Percentiles rank a stretch among this genome's conserved stretches.
phyloP scores from a whole-genome alignment of 2,888 invertebrate genomes.

The Cryptops parisi region DNA sequence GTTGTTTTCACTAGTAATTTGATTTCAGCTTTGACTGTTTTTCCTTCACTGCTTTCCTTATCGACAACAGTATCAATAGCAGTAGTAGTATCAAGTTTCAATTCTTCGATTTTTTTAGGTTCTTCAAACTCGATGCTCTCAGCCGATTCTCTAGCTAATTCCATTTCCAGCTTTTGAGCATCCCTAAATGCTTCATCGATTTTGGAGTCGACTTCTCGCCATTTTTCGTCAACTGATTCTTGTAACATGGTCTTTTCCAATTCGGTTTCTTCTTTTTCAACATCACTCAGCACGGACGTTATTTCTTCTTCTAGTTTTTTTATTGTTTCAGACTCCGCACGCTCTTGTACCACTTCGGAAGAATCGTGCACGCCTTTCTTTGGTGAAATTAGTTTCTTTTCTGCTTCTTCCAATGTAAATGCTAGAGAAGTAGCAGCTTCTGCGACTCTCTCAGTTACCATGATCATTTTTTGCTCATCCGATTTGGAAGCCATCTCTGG shows the following conservation, averaged over 20 bases:
- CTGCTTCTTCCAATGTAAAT: slow-evolving; percentile 17
- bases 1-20: slow-evolving; percentile 39
- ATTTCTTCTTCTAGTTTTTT: slow-evolving; percentile 16
- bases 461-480: slow-evolving; percentile 19
- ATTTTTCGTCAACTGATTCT: slow-evolving; percentile 1
- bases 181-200: slow-evolving; percentile 14
- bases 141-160: slow-evolving; percentile 6
- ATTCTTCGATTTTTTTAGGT: not conserved
- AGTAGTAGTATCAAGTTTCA: too few relatives aligned
- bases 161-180: slow-evolving; percentile 8
- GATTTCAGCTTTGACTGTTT: slow-evolving; percentile 34
- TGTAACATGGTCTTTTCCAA: not conserved
- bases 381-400: slow-evolving; percentile 3
- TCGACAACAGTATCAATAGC: slow-evolving; percentile 30
- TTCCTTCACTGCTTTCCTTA: slow-evolving; percentile 17
- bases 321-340: slow-evolving; percentile 18
- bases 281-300: not conserved
- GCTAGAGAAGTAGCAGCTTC: slow-evolving; percentile 18
- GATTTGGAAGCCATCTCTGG: slow-evolving; percentile 19
- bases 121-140: not conserved
- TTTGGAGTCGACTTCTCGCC: slow-evolving; percentile 12
- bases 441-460: slow-evolving; percentile 19
- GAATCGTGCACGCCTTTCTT: not conserved
- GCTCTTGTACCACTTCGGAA: slow-evolving; percentile 3
- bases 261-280: slow-evolving; percentile 10